Evolutionary conservation across 2,113 vertebrate genomes (phyloP).

Genomic region (Pangasianodon gigas): DNA sequence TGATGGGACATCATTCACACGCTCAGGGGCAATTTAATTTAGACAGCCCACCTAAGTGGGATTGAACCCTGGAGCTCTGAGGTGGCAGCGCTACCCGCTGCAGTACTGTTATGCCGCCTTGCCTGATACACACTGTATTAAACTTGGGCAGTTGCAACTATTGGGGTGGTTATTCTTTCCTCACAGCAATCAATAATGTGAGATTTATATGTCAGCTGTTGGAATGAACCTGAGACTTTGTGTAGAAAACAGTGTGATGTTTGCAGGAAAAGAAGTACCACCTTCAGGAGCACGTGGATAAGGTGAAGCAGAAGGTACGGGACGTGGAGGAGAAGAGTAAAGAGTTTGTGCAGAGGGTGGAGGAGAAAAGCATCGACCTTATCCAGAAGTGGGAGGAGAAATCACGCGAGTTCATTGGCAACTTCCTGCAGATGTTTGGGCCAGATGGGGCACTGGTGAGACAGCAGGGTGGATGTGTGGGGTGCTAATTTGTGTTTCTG

Average conservation of each 20-base stretch:
- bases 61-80: neutral
- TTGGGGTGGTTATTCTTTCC: neutral
- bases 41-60: neutral
- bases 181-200: neutral
- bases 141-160: neutral
- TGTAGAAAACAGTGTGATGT: neutral
- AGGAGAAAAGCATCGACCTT: constrained; percentile 87
- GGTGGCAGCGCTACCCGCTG: neutral
- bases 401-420: constrained; percentile 70
- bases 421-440: constrained; percentile 87
- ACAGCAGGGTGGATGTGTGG: neutral
- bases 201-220: neutral
- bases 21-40: neutral
- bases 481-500: neutral
- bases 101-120: neutral
- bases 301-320: constrained; percentile 86
- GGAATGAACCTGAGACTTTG: neutral
- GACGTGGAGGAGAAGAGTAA: constrained; percentile 87
- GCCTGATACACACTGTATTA: neutral
- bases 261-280: constrained; percentile 85
- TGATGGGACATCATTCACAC: neutral
- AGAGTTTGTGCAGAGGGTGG: constrained; percentile 87
- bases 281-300: constrained; percentile 84
- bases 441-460: constrained; percentile 84
- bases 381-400: constrained; percentile 88